These are phyloP conservation scores for Aphaenogaster ashmeadi DNA, from an alignment of 1,140 invertebrate genomes.

Conservation along the genomic window DNA sequence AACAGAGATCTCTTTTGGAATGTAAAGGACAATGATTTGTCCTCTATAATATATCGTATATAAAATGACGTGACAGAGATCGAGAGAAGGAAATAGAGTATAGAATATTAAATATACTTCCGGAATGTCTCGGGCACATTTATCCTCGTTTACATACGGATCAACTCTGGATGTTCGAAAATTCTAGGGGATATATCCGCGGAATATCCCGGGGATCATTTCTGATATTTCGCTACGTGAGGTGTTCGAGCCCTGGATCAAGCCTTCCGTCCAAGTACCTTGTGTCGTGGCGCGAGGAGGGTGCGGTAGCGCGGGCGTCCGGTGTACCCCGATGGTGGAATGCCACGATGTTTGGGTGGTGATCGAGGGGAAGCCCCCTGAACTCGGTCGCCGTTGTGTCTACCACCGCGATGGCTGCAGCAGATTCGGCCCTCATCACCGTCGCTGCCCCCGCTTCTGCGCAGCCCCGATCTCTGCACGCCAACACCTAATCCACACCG, in stretches of 20 bases:
- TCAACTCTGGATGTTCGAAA: not conserved
- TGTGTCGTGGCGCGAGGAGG: conserved; percentile 81
- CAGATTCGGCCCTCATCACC: conserved; percentile 65
- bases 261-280: conserved; percentile 75
- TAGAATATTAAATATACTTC: not conserved
- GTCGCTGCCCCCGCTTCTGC: conserved; percentile 69
- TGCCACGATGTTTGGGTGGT: conserved; percentile 61
- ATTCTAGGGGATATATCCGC: not conserved
- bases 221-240: not conserved
- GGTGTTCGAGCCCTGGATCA: not conserved
- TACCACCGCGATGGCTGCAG: conserved; percentile 55
- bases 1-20: not conserved
- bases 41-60: not conserved
- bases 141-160: conserved; percentile 1
- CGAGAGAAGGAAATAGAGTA: not conserved
- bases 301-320: conserved; percentile 78
- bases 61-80: not conserved
- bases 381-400: conserved; percentile 60
- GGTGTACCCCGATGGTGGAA: conserved; percentile 77
- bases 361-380: conserved; percentile 57
- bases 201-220: conserved; percentile 20
- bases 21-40: not conserved
- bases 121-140: not conserved
- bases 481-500: conserved; percentile 83
- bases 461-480: conserved; percentile 80